Conservation (phyloP, 2,888 invertebrate genomes). For the Ophion costatus region DNA sequence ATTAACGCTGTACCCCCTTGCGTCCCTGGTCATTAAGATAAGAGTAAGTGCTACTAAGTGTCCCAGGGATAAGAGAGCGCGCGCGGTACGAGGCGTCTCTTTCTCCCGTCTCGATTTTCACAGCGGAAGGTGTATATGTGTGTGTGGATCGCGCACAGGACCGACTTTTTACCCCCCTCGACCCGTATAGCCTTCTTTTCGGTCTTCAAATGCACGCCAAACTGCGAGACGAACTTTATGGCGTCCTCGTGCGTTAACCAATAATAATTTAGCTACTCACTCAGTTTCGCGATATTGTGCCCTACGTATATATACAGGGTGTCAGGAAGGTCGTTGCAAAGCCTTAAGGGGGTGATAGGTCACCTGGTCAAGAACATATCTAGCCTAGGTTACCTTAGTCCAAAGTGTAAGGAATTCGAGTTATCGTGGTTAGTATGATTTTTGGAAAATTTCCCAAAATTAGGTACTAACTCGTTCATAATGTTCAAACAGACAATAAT, state of each 20-base stretch:
- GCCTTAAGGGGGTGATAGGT: too few relatives aligned
- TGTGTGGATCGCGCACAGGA: constrained; percentile 18
- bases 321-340: too few relatives aligned
- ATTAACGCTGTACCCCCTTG: constrained; percentile 80
- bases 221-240: constrained; percentile 47
- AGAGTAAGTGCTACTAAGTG: constrained; percentile 84
- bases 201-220: constrained; percentile 48
- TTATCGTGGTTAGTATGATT: too few relatives aligned
- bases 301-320: not conserved
- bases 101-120: constrained; percentile 65
- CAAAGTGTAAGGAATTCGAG: too few relatives aligned
- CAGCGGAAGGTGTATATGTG: constrained; percentile 54
- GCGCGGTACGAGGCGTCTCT: constrained; percentile 23
- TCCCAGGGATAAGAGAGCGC: constrained; percentile 81
- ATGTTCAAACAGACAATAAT: too few relatives aligned
- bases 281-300: constrained; percentile 39
- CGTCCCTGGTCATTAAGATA: constrained; percentile 83
- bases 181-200: constrained; percentile 26
- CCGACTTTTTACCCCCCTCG: not conserved
- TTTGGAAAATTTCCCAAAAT: too few relatives aligned
- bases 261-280: constrained; percentile 54
- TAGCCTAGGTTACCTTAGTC: too few relatives aligned
- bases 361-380: not conserved
- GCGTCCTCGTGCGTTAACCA: constrained; percentile 25
- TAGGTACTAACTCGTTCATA: too few relatives aligned